These are phyloP conservation scores for Tribolium freemani DNA, from an alignment of 2,888 invertebrate species.

Conservation along the genomic window DNA sequence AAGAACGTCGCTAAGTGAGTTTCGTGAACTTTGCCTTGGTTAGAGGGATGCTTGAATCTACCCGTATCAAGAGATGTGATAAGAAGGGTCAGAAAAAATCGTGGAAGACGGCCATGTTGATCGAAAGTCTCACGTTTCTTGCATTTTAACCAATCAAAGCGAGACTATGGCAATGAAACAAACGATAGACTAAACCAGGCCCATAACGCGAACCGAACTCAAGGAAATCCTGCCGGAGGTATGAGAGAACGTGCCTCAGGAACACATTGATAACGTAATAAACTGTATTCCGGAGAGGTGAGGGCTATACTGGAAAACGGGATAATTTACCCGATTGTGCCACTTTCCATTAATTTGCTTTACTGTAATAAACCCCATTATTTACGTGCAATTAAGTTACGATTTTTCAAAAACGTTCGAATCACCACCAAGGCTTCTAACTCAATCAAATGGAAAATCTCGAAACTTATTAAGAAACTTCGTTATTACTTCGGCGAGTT, in stretches of 20 bases:
- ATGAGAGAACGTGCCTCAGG: constrained; percentile 33
- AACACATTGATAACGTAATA: constrained; percentile 35
- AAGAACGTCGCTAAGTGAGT: constrained; percentile 11
- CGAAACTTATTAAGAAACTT: constrained; percentile 18
- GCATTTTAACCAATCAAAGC: background rate
- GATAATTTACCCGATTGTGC: constrained; percentile 30
- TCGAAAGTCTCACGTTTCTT: background rate
- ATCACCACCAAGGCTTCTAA: constrained; percentile 9
- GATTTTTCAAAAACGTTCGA: background rate
- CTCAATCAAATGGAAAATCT: constrained; percentile 17
- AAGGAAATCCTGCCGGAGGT: constrained; percentile 31
- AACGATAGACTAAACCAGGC: constrained; percentile 18
- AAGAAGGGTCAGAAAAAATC: constrained; percentile 17
- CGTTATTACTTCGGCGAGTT: constrained; percentile 13
- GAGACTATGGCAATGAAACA: constrained; percentile 3
- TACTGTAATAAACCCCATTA: constrained; percentile 2
- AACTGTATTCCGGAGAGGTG: constrained; percentile 30
- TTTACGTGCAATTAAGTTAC: background rate
- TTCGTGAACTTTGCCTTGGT: constrained; percentile 21
- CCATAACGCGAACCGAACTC: constrained; percentile 25
- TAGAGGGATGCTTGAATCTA: constrained; percentile 7
- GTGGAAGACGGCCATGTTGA: background rate
- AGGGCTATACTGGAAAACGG: constrained; percentile 28
- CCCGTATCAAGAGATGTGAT: constrained; percentile 15
- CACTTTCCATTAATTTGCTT: constrained; percentile 17